phyloP scores from a whole-genome alignment of 2,888 invertebrate genomes.

The Plutella xylostella region DNA sequence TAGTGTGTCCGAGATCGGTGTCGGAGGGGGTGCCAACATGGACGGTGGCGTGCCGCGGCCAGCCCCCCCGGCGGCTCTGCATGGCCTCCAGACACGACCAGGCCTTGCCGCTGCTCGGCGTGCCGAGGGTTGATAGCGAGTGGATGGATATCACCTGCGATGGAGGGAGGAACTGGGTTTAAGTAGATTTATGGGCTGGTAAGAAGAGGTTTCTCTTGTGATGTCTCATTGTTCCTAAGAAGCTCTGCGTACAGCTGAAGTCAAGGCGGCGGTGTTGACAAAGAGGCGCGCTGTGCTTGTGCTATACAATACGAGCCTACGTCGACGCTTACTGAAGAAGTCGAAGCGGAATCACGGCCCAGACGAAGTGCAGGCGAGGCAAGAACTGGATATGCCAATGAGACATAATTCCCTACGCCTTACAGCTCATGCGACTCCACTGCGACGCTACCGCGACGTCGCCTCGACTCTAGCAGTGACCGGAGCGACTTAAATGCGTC shows the following conservation, averaged over 20 bases:
- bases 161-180: not conserved
- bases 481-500: too few species aligned
- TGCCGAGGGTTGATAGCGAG: conserved; percentile 35
- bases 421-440: too few species aligned
- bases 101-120: conserved; percentile 29
- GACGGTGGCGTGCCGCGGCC: conserved; percentile 42
- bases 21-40: conserved; percentile 44
- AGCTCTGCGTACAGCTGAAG: not conserved
- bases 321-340: not conserved
- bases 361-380: too few species aligned
- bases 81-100: conserved; percentile 39
- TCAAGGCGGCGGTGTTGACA: not conserved
- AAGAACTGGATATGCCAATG: too few species aligned
- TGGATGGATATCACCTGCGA: conserved; percentile 52
- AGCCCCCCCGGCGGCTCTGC: conserved; percentile 32
- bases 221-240: not conserved
- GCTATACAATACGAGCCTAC: not conserved
- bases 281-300: not conserved
- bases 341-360: too few species aligned
- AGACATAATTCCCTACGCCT: too few species aligned
- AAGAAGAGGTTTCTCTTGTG: not conserved
- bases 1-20: conserved; percentile 28
- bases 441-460: too few species aligned
- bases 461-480: too few species aligned
- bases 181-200: too few species aligned